Base-by-base conservation (phyloP, 2,113 vertebrate species). In the Picathartes gymnocephalus region DNA sequence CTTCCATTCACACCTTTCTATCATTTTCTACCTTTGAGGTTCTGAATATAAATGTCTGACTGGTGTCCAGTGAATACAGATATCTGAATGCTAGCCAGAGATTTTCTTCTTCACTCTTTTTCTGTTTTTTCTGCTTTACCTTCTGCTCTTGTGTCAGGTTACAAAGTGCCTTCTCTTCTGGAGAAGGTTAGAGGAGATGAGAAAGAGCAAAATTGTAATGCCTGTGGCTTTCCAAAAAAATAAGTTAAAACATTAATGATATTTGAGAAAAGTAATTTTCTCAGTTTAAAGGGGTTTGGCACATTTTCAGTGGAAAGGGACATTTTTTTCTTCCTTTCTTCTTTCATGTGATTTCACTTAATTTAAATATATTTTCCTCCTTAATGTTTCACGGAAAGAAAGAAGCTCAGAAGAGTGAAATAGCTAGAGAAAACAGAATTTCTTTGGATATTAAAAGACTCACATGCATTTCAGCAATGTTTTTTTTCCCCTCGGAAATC, bases 231-330 rank as follows among this genome's bases (percentile, higher is more conserved):
- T 60, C 64, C 31, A 86, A 93, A 96, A 96, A 90, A 84, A 74
- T 57, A 89, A 89, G 40, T 39, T 77, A 81, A 95, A 91, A 80
- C 39, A 77, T 88, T 70, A 93, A 88, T 4, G 28, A 80, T 80
- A 96, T 82, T 50, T 80, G 68, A 94, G 79, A 90, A 94, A 83
- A 90, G 71, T 47, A 54, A 95, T 93, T 90, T 93, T 71, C 62
- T 83, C 58, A 70, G 40, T 88, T 96, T 83, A 72, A 83, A 88
- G 33, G 27, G 19, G 35, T 54, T 81, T 92, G 86, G 86, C 68
- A 77, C 16, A 66, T 90, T 86, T 94, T 94, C 68, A 73, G 54
- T 76, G 19, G 79, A 87, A 94, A 91, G 16, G 9, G 35, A 35
- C 24, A 25, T 27, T 33, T 71, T 79, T 73, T 61, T 2, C 25